phyloP scores from a whole-genome alignment of 2,113 vertebrate species.

The Tragelaphus strepsiceros region DNA sequence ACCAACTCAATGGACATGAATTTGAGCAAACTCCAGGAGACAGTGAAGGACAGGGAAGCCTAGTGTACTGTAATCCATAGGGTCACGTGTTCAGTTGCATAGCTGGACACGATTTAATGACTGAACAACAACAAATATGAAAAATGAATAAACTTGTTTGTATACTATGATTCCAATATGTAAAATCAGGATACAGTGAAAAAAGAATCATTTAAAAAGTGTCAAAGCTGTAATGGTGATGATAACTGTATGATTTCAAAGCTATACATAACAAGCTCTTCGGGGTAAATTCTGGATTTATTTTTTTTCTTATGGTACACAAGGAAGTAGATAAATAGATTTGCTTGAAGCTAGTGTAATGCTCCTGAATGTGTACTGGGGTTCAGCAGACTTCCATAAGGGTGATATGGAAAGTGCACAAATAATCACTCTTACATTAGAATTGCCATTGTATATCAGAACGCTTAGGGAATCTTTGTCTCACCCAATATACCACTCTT shows the following conservation, averaged over 20 bases:
- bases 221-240: background rate
- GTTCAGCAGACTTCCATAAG: background rate
- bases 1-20: background rate
- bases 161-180: background rate
- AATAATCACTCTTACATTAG: background rate
- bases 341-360: background rate
- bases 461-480: background rate
- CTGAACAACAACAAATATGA: background rate
- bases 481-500: background rate
- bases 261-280: background rate
- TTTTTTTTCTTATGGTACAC: background rate
- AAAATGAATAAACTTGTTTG: background rate
- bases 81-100: background rate
- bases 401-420: background rate
- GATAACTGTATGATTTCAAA: background rate
- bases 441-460: background rate
- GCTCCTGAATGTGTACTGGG: background rate
- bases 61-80: background rate
- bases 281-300: background rate
- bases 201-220: background rate
- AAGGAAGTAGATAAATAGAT: background rate
- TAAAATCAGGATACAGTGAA: background rate
- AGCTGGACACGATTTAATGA: background rate
- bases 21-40: background rate
- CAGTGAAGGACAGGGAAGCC: background rate